Base-by-base conservation (phyloP, 2,797 vertebrate genomes). In the Bradypodion pumilum region DNA sequence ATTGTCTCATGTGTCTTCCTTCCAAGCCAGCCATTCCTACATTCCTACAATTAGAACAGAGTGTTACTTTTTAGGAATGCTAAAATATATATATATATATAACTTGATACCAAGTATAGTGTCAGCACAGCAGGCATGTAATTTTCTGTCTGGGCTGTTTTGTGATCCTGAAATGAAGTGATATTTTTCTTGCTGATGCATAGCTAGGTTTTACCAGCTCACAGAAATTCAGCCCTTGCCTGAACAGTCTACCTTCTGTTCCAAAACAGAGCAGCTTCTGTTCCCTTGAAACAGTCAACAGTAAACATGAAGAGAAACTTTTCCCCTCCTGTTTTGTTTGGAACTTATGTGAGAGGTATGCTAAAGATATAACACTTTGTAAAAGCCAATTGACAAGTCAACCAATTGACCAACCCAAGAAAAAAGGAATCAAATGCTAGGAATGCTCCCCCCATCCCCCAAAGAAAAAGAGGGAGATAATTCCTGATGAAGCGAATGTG, bases 171-270 rank as follows among this genome's bases (percentile, higher is more conserved):
- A 76, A 86, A 85, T 21, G 72, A 73, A 85, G 59, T 82, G 87
- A 60, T 74, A 89, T 75, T 91, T 81, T 92, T 90, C 90, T 68
- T 60, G 82, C 74, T 84, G 73, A 65, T 87, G 56, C 76, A 46
- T 69, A 80, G 86, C 91, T 90, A 83, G 82, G 80, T 92, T 90
- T 94, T 91, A 92, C 85, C 62, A 92, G 66, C 78, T 91, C 56
- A 23, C n/a, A 83, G 75, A 80, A 92, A 13, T 92, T 91, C 73
- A 89, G 91, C 86, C n/a, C 15, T 84, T 90, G 49, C 89, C 65
- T 40, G 86, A 95, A 96, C 94, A 96, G 93, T 88, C 89, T 78
- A 86, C 86, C 90, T 92, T 95, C 91, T 96, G 94, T 96, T 94
- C 63, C 27, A 84, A 87, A 95, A 95, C 95, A 95, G 94, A 94